Percentiles rank a stretch among this genome's conserved stretches.
Evolutionary conservation across 2,888 invertebrate genomes (phyloP).

Genomic region (Noctua janthe): DNA sequence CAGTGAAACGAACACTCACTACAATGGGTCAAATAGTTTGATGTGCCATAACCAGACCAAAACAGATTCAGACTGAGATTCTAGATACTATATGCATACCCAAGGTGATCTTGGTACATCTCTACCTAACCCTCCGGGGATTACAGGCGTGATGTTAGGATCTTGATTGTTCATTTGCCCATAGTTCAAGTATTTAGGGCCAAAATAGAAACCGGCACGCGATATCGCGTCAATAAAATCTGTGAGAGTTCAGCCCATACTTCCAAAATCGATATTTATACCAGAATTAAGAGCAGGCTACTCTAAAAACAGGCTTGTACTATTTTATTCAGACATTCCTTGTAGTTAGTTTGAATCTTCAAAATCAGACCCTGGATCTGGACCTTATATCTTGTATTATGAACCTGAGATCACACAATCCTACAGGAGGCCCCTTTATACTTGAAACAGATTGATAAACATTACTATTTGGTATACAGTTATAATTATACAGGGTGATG

Average conservation of each 20-base stretch:
- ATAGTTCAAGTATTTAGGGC: no score
- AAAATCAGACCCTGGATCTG: constrained; percentile 5
- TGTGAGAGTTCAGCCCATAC: not conserved
- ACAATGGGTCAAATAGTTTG: constrained; percentile 18
- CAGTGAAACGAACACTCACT: constrained; percentile 23
- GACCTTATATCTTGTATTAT: constrained; percentile 4
- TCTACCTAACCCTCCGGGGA: not conserved
- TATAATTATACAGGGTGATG: constrained; percentile 37
- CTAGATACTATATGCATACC: constrained; percentile 8
- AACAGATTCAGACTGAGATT: constrained; percentile 33
- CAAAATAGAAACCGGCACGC: not conserved
- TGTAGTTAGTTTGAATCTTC: not conserved
- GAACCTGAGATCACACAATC: constrained; percentile 29
- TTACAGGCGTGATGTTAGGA: not conserved
- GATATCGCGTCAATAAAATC: not conserved
- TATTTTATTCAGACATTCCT: not conserved
- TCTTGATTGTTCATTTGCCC: not conserved
- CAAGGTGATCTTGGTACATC: not conserved
- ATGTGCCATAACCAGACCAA: constrained; percentile 45
- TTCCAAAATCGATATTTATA: not conserved
- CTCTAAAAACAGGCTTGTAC: not conserved
- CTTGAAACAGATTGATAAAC: constrained; percentile 41
- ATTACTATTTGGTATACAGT: constrained; percentile 61
- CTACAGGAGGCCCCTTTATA: constrained; percentile 40
- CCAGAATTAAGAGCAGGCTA: not conserved